Conservation (phyloP, 2,797 vertebrate genomes). For the Trachurus trachurus region DNA sequence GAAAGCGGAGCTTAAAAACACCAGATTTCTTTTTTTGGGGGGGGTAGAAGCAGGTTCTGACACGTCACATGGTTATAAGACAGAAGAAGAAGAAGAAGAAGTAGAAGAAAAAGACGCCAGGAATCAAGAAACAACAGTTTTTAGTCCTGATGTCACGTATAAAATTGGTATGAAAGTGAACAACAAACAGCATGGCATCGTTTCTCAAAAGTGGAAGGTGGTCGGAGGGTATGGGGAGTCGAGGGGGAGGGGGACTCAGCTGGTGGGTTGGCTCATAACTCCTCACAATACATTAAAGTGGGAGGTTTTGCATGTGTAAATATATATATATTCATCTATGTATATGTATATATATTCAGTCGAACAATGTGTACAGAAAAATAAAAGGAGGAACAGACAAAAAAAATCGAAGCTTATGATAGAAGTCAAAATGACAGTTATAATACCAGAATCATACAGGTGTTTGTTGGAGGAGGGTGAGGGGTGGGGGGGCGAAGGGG, state of each 20-base stretch:
- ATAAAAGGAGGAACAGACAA: slow-evolving; percentile 46
- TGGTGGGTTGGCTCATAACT: slow-evolving; percentile 71
- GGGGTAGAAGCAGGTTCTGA: slow-evolving; percentile 36
- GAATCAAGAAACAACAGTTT: slow-evolving; percentile 48
- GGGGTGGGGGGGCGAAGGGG: not conserved
- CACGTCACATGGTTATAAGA: slow-evolving; percentile 44
- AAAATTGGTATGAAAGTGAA: slow-evolving; percentile 68
- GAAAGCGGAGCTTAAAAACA: slow-evolving; percentile 8
- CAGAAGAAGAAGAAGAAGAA: slow-evolving; percentile 5
- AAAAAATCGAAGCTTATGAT: slow-evolving; percentile 51
- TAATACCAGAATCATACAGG: slow-evolving; percentile 70
- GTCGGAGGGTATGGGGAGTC: not conserved
- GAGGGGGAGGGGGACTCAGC: slow-evolving; percentile 7
- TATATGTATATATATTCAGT: slow-evolving; percentile 52
- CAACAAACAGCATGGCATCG: slow-evolving; percentile 62
- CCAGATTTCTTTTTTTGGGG: not conserved
- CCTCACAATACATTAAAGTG: slow-evolving; percentile 64
- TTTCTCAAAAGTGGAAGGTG: slow-evolving; percentile 51
- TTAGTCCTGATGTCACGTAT: slow-evolving; percentile 81
- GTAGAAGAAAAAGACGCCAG: slow-evolving; percentile 1
- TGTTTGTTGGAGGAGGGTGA: slow-evolving; percentile 19
- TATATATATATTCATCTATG: slow-evolving; percentile 40
- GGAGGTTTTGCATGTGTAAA: slow-evolving; percentile 61
- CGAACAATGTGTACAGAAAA: slow-evolving; percentile 50
- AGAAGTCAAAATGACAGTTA: slow-evolving; percentile 51